Evolutionary conservation across 1,140 invertebrate species (phyloP).

Genomic region (Cyphomyrmex costatus): DNA sequence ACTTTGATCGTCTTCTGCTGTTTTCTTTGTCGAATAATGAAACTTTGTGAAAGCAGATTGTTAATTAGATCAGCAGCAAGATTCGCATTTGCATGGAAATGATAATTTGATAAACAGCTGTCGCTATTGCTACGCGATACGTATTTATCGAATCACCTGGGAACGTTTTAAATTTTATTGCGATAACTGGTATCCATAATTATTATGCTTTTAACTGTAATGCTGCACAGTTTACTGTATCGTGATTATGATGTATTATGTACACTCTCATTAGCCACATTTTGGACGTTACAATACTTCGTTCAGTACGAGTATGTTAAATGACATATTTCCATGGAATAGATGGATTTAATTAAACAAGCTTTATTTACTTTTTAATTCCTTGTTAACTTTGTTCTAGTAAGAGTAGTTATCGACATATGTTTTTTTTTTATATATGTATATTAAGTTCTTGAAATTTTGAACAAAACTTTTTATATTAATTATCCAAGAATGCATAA

Average conservation of each 20-base stretch:
- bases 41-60: too few species aligned
- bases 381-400: neutral
- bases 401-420: neutral
- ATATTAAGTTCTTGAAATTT: neutral
- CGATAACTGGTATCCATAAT: conserved; percentile 51
- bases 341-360: neutral
- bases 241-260: conserved; percentile 55
- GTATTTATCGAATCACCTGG: conserved; percentile 23
- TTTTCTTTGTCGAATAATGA: neutral
- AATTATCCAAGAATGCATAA: conserved; percentile 18
- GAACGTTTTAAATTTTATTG: conserved; percentile 60
- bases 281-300: conserved; percentile 27
- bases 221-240: conserved; percentile 34
- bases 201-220: conserved; percentile 59
- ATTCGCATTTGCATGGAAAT: conserved; percentile 2
- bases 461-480: conserved; percentile 19
- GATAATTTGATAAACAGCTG: conserved; percentile 16
- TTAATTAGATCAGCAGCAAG: conserved; percentile 28
- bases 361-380: neutral
- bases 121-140: neutral
- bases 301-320: neutral
- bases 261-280: conserved; percentile 43
- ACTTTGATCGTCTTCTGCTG: neutral
- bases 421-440: neutral
- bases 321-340: conserved; percentile 11